Base-by-base conservation (phyloP, 2,888 invertebrate species). In the Spilarctia lutea region DNA sequence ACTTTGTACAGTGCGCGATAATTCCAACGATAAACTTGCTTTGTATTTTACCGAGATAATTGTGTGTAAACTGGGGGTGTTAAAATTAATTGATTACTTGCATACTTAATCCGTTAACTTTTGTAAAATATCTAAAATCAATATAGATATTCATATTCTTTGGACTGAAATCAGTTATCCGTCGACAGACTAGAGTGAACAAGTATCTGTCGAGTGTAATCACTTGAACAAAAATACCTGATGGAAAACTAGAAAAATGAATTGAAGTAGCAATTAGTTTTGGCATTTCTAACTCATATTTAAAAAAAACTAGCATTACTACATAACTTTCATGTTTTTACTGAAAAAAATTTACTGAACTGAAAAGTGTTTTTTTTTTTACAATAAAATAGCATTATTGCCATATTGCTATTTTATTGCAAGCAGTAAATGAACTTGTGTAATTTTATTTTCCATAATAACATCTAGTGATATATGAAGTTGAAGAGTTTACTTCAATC, bases 21-120 rank as follows among this genome's bases (percentile, higher is more conserved):
- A 85, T 83, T 82, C 83, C 74, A 65, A 75, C 83, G 77, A 77
- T 79, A 81, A 79, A 82, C 86, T 81, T 81, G 79, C 88, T 91
- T 89, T 89, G 88, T 88, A 82, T 83, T 83, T 88, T 85, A 84
- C 84, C 81, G 83, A 86, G 83, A 87, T 86, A 87, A 88, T 89
- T 85, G 86, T 87, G 85, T 83, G 83, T 82, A 83, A 81, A 81
- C 81, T 79, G 75, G 71, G 80, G 75, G 85, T 71, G 83, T 76
- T 74, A 69, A 84, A 78, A 75, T 72, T 83, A 81, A 83, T 84
- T 81, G 76, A 82, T 79, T 77, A 80, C 80, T 80, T 80, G 72
- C 48, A 45, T 67, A 48, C 71, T 67, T 18, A 79, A 72, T 75
- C 72, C 77, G 77, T 75, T 75, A 77, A 30, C 16, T 63, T 78